A percentile compares a stretch with the other conserved stretches of the same genome.
Conservation (phyloP, 37 sponge, comb jelly and placozoan genomes). For the Geodia barretti region DNA sequence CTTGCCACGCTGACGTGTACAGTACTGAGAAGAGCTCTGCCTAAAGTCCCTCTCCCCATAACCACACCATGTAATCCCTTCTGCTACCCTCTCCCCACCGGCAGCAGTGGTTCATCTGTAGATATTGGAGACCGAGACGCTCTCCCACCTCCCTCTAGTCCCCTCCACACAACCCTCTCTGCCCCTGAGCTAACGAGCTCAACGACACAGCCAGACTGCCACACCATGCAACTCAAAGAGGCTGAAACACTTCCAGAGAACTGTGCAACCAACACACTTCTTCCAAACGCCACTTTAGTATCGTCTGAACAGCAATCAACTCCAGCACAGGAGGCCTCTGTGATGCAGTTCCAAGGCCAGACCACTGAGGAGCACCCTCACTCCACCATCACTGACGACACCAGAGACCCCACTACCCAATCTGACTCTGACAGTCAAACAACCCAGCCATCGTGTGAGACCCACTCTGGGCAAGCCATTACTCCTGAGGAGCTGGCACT, state of each 20-base stretch:
- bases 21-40: conserved; percentile 42
- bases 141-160: background rate
- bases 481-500: conserved; percentile 6
- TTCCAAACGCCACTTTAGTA: too few relatives aligned
- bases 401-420: background rate
- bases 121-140: too few relatives aligned
- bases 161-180: background rate
- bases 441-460: background rate
- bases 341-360: too few relatives aligned
- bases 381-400: background rate
- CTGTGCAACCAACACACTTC: too few relatives aligned
- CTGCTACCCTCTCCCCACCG: background rate
- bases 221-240: background rate
- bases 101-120: background rate
- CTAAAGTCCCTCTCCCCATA: conserved; percentile 24
- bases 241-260: too few relatives aligned
- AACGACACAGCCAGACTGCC: background rate
- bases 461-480: background rate
- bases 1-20: conserved; percentile 36
- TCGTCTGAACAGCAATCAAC: too few relatives aligned
- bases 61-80: conserved; percentile 8
- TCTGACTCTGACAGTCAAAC: background rate
- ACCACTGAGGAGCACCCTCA: background rate
- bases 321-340: too few relatives aligned
- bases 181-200: background rate